A percentile compares a stretch with the other conserved stretches of the same genome.
Evolutionary conservation across 1,140 invertebrate genomes (phyloP).

Genomic region (Araneus ventricosus): DNA sequence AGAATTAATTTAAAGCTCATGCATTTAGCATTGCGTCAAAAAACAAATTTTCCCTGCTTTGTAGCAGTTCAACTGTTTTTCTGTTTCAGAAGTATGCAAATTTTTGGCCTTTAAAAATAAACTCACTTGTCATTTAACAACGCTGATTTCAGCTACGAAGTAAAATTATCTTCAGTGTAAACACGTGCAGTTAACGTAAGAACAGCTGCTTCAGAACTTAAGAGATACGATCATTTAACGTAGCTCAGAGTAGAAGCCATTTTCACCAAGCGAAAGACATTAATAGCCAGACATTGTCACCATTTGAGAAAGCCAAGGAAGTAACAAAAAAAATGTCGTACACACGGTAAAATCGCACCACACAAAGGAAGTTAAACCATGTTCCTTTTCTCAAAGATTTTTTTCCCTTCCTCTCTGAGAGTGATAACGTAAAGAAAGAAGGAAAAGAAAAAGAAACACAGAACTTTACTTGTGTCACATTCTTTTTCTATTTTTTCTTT

Average conservation of each 20-base stretch:
- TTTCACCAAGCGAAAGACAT: conserved; percentile 51
- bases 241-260: background rate
- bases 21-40: too few relatives aligned
- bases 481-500: too few relatives aligned
- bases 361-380: conserved; percentile 49
- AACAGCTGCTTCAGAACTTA: conserved; percentile 24
- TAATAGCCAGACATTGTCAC: conserved; percentile 52
- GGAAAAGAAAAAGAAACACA: background rate
- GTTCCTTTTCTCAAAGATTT: background rate
- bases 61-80: background rate
- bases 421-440: conserved; percentile 35
- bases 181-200: background rate
- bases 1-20: too few relatives aligned
- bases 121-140: background rate
- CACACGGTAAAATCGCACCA: conserved; percentile 33
- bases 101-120: background rate
- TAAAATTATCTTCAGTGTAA: background rate
- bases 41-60: background rate
- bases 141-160: background rate
- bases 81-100: background rate
- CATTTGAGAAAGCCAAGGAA: conserved; percentile 7
- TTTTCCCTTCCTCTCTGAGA: background rate
- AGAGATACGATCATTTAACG: conserved; percentile 45
- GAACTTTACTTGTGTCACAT: conserved; percentile 39
- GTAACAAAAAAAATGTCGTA: background rate